These are phyloP conservation scores for Diphyllodes magnificus DNA, from an alignment of 2,113 vertebrate genomes.

Conservation along the genomic window DNA sequence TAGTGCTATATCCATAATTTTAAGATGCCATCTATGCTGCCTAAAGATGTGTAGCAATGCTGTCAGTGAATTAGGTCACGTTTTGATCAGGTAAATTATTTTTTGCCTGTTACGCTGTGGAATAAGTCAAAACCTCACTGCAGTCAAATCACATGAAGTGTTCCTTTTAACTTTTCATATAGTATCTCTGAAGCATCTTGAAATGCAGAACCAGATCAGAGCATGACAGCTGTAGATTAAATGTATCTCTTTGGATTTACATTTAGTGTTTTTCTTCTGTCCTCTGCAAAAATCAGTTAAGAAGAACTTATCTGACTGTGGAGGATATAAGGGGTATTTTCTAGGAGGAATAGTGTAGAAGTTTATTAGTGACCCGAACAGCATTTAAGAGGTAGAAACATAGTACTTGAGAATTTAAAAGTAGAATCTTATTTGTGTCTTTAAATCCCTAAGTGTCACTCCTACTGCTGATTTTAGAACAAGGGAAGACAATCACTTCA, in stretches of 20 bases:
- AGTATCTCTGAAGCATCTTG: neutral
- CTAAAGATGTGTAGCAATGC: neutral
- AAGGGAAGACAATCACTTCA: neutral
- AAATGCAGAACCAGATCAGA: neutral
- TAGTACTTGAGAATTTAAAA: neutral
- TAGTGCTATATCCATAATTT: neutral
- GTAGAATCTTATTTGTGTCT: neutral
- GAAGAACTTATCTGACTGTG: neutral
- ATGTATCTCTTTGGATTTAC: neutral
- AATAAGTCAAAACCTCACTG: neutral
- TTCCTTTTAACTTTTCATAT: neutral
- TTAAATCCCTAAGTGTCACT: neutral
- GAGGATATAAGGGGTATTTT: neutral
- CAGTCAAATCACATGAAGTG: neutral
- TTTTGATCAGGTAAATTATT: neutral
- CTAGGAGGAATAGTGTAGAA: neutral
- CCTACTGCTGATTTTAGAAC: neutral
- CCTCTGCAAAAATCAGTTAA: neutral
- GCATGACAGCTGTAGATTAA: neutral
- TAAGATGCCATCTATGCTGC: too few species aligned
- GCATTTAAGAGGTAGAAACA: neutral
- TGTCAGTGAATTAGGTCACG: neutral
- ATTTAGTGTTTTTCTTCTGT: neutral
- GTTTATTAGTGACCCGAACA: neutral
- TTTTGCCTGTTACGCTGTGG: neutral